Evolutionary conservation across 2,113 vertebrate species (phyloP).

Genomic region (Morone saxatilis): DNA sequence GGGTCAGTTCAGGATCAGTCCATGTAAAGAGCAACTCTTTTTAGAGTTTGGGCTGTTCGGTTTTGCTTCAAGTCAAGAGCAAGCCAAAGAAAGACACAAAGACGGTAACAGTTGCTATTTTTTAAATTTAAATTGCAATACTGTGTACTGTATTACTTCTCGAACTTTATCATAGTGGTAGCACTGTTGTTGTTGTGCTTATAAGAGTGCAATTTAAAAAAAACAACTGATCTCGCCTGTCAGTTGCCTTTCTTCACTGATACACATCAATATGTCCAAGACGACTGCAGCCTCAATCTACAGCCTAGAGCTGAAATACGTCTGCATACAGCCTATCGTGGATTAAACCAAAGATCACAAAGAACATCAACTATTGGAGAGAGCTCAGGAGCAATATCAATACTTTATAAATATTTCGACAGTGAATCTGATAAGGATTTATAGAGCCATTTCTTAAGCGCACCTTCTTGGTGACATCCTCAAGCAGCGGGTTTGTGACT

Average conservation of each 20-base stretch:
- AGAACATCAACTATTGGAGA: neutral
- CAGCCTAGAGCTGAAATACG: slow-evolving; percentile 18
- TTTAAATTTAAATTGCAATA: too few species aligned
- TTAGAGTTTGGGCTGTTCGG: neutral
- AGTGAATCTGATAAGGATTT: slow-evolving; percentile 11
- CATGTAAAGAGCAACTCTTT: neutral
- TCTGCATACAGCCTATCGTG: neutral
- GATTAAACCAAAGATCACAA: slow-evolving; percentile 1
- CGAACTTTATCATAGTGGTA: too few species aligned
- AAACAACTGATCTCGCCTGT: neutral
- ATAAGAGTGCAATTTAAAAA: slow-evolving; percentile 4
- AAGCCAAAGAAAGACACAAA: neutral
- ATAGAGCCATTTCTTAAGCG: neutral
- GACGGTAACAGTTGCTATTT: too few species aligned
- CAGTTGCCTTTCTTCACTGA: neutral
- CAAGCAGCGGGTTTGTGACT: slow-evolving; percentile 1
- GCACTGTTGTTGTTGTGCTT: neutral
- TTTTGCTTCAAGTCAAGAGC: neutral
- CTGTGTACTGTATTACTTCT: too few species aligned
- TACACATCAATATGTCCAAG: neutral
- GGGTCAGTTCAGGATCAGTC: neutral
- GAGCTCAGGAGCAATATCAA: slow-evolving; percentile 22
- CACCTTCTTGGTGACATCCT: neutral
- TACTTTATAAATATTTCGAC: slow-evolving; percentile 6
- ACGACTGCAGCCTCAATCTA: neutral